These are phyloP conservation scores for Tenebrosternarchus preto DNA, from an alignment of 2,113 vertebrate species.

Conservation along the genomic window DNA sequence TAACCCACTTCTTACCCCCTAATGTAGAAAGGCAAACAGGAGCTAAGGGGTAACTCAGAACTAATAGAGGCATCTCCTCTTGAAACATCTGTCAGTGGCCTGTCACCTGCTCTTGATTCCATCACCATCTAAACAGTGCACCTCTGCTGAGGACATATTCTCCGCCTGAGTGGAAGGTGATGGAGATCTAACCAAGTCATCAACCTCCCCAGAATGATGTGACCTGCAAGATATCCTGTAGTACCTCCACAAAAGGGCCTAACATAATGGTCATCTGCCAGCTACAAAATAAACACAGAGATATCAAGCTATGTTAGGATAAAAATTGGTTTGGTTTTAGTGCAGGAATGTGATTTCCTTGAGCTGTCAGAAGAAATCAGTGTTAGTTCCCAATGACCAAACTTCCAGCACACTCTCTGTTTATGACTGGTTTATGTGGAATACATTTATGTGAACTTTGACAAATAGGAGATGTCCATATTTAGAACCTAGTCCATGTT, in stretches of 20 bases:
- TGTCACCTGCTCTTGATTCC: conserved; percentile 54
- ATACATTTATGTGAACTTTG: conserved; percentile 36
- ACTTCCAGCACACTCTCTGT: conserved; percentile 31
- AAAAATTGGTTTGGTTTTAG: conserved; percentile 84
- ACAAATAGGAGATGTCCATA: not conserved
- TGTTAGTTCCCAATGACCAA: conserved; percentile 40
- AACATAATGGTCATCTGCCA: conserved; percentile 85
- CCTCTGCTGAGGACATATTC: conserved; percentile 73
- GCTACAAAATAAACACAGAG: conserved; percentile 92
- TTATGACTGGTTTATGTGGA: conserved; percentile 26
- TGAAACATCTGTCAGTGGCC: conserved; percentile 53
- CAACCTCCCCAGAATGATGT: conserved; percentile 87
- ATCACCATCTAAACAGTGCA: conserved; percentile 52
- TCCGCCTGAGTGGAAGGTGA: conserved; percentile 80
- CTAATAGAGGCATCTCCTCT: conserved; percentile 58
- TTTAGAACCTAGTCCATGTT: not conserved
- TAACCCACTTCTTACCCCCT: not conserved
- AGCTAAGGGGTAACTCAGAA: conserved; percentile 34
- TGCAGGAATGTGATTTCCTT: conserved; percentile 81
- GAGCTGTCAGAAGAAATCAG: conserved; percentile 83
- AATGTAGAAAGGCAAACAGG: conserved; percentile 47
- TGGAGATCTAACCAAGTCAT: conserved; percentile 86
- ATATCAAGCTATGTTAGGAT: conserved; percentile 81
- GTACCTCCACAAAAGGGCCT: conserved; percentile 74
- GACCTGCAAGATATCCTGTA: conserved; percentile 82